A percentile compares a stretch with the other conserved stretches of the same genome.
These are phyloP conservation scores for Brienomyrus longianalis DNA, from an alignment of 2,113 vertebrate species.

Conservation along the genomic window DNA sequence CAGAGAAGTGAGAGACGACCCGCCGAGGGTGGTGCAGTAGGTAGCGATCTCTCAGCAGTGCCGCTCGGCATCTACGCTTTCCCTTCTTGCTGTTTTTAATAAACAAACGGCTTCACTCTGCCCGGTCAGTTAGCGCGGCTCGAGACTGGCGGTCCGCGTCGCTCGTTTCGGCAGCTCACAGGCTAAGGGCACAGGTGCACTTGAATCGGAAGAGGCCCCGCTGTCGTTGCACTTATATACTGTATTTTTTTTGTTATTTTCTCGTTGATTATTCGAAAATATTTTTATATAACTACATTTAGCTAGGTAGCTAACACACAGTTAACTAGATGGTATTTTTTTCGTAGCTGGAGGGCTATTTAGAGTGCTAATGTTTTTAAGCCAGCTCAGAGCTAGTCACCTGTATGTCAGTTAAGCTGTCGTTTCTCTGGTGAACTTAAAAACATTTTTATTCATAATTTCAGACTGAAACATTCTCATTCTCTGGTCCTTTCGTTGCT, in stretches of 20 bases:
- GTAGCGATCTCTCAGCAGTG: constrained; percentile 39
- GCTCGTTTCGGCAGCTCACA: neutral
- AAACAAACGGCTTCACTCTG: constrained; percentile 25
- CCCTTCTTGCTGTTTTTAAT: constrained; percentile 29
- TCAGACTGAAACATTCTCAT: neutral
- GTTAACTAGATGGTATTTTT: neutral
- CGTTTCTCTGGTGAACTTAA: neutral
- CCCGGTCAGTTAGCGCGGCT: constrained; percentile 32
- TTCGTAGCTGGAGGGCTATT: neutral
- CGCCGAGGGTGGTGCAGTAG: constrained; percentile 16
- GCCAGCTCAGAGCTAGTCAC: neutral
- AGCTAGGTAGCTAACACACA: neutral
- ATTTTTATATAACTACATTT: neutral
- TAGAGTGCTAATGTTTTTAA: neutral
- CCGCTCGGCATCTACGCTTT: constrained; percentile 49
- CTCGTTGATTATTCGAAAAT: neutral
- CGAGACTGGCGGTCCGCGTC: constrained; percentile 22
- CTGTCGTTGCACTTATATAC: constrained; percentile 6
- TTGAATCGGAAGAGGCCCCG: constrained; percentile 4
- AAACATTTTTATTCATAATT: neutral
- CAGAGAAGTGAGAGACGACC: neutral
- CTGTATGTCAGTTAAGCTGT: neutral
- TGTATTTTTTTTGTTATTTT: neutral
- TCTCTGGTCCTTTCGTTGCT: neutral
- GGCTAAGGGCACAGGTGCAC: neutral